Base-by-base conservation (phyloP, 2,113 vertebrate species). In the Synchiropus splendidus region DNA sequence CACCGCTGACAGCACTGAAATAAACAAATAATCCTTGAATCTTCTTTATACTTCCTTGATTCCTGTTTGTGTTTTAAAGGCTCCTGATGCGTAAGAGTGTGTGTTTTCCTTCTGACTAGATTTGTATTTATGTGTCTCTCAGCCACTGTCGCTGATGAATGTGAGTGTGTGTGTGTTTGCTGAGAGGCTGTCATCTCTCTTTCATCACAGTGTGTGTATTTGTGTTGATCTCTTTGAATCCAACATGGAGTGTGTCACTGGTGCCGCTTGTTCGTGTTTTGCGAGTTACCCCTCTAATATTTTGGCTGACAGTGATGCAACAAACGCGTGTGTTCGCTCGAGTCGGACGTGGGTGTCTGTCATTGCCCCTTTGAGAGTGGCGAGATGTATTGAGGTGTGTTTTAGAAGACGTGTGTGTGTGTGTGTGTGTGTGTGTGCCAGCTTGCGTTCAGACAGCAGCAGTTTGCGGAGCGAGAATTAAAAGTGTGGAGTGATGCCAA, bases 401-500 rank as follows among this genome's bases (percentile, higher is more conserved):
- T 27, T 27, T 27, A 27, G 51, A 27, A 39, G 16, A 9, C 15
- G 10, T 38, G 36, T 33, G 50, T 38, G 49, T 40, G 45, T 45
- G 54, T 44, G 39, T 51, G 49, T 15, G 45, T 42, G 41, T 13
- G 48, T 16, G 48, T 14, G 43, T 16, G 60, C 59, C 74, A 78
- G 74, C 74, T 76, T 75, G 77, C 54, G 61, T 63, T 70, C 67
- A 78, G 75, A 77, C 77, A 72, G 64, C 75, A 77, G 74, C 78
- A 73, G 80, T 82, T 82, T 79, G 77, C 46, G 49, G 59, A 75
- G 70, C 58, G 62, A 71, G 72, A 77, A 82, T 80, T 69, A 77
- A 79, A 79, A 77, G 67, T 64, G 62, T 68, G 76, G 68, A 80
- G 55, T 31, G 70, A 64, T 78, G 80, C 78, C 80, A 80, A 83